These are phyloP conservation scores for Columba guinea DNA, from an alignment of 2,797 vertebrate genomes.

Conservation along the genomic window DNA sequence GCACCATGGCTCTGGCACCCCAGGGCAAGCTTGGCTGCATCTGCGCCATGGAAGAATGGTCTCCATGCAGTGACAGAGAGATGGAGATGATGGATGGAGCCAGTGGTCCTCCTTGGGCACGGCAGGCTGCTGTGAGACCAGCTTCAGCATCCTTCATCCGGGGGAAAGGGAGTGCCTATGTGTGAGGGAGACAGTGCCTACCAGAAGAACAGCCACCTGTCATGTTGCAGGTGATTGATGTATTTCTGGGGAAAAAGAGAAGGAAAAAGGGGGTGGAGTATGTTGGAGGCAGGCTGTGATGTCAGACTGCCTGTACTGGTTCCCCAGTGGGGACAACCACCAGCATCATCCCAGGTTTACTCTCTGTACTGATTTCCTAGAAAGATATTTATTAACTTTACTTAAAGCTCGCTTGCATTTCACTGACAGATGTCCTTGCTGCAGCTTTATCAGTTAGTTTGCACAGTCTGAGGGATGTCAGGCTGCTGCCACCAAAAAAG, in stretches of 20 bases:
- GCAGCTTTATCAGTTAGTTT: neutral
- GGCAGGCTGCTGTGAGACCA: neutral
- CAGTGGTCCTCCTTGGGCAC: neutral
- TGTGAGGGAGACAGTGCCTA: neutral
- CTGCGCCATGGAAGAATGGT: neutral
- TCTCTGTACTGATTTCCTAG: neutral
- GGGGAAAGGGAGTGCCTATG: neutral
- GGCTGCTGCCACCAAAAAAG: neutral
- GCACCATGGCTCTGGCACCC: neutral
- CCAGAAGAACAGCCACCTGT: neutral
- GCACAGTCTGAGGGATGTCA: neutral
- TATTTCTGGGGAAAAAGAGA: neutral
- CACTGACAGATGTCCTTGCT: neutral
- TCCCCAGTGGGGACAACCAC: neutral
- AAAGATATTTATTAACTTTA: neutral
- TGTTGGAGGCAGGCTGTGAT: neutral
- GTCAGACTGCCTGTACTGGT: neutral
- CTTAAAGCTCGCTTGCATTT: neutral
- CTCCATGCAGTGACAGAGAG: accelerated
- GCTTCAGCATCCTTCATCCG: neutral
- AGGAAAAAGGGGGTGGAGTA: neutral
- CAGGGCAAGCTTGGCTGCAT: neutral
- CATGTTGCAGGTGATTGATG: neutral
- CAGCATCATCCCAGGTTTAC: neutral
- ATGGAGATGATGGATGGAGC: neutral